Conservation (phyloP, 2,888 invertebrate genomes). For the Tenthredo mesomela region DNA sequence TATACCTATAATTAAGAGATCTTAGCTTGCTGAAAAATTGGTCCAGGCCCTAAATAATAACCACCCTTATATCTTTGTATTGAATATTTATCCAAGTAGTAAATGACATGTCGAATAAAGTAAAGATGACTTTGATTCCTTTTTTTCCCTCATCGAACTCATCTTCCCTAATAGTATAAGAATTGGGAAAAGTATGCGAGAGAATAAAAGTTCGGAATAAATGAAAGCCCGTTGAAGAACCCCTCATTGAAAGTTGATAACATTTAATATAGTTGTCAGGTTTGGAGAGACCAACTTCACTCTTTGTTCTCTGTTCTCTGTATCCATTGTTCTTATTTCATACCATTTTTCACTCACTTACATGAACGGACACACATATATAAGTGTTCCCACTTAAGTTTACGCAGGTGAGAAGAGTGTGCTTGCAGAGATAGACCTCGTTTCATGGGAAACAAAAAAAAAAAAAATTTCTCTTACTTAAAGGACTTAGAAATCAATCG, state of each 20-base stretch:
- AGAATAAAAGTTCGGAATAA: conserved; percentile 35
- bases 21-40: too few relatives aligned
- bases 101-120: not conserved
- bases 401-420: not conserved
- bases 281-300: conserved; percentile 22
- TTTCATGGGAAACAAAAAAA: not conserved
- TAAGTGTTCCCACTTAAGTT: not conserved
- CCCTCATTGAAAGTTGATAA: conserved; percentile 45
- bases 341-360: not conserved
- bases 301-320: conserved; percentile 38
- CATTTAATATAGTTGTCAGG: conserved; percentile 40
- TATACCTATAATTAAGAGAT: too few relatives aligned
- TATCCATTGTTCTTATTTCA: conserved; percentile 36
- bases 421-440: conserved; percentile 3
- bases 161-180: not conserved
- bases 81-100: not conserved
- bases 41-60: too few relatives aligned
- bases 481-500: conserved; percentile 20
- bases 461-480: not conserved
- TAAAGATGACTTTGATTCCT: not conserved
- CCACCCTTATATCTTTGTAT: too few relatives aligned
- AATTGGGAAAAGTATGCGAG: not conserved
- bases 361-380: not conserved
- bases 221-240: not conserved
- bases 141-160: not conserved